These are phyloP conservation scores for Ricordea florida DNA, from an alignment of 92 coral and sea anemone species.

Conservation along the genomic window DNA sequence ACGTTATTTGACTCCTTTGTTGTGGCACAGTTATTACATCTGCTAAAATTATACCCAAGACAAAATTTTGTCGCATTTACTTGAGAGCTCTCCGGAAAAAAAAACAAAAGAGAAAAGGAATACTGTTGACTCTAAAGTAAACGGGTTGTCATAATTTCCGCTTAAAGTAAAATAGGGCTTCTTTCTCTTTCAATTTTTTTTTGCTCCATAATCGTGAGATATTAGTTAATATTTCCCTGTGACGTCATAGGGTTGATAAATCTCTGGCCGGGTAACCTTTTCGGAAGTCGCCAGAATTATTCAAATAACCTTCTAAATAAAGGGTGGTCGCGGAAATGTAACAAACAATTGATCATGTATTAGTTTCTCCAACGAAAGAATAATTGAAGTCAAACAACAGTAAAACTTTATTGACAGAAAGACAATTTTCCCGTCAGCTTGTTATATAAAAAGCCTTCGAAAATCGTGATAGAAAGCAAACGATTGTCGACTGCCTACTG, in stretches of 20 bases:
- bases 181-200: not conserved
- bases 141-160: constrained; percentile 11
- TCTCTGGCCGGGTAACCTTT: not conserved
- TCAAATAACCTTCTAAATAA: not conserved
- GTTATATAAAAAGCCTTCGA: constrained; percentile 3
- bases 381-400: constrained; percentile 16
- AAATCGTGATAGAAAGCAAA: not conserved
- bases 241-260: not conserved
- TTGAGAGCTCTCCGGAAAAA: constrained; percentile 11
- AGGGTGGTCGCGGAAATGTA: constrained; percentile 13
- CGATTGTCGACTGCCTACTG: not conserved
- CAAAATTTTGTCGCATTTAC: no score
- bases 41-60: no score
- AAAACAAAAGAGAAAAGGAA: not conserved
- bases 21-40: no score
- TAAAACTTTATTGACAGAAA: not conserved
- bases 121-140: not conserved
- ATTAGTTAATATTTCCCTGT: not conserved
- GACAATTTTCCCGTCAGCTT: not conserved
- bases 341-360: not conserved
- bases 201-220: constrained; percentile 1
- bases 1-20: no score
- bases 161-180: not conserved
- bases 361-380: not conserved
- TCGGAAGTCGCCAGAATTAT: constrained; percentile 12